Conservation (phyloP, 2,888 invertebrate species). For the Myopa tessellatipennis region DNA sequence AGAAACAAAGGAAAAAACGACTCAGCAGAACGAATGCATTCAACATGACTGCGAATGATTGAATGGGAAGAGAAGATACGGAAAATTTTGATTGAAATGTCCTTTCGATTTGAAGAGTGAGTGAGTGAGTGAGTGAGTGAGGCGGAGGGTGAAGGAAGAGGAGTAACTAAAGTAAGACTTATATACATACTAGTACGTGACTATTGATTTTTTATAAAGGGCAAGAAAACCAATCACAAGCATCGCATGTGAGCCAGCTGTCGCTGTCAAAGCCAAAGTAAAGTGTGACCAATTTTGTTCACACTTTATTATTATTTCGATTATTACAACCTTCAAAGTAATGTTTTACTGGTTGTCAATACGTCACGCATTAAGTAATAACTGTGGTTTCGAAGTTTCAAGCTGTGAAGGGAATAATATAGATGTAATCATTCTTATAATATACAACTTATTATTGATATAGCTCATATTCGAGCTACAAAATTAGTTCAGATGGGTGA, state of each 20-base stretch:
- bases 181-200: background rate
- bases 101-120: background rate
- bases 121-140: background rate
- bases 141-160: background rate
- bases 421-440: too few relatives aligned
- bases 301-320: background rate
- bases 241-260: conserved; percentile 4
- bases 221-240: background rate
- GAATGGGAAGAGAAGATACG: background rate
- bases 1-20: background rate
- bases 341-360: background rate
- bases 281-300: conserved; percentile 15
- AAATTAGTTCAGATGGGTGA: too few relatives aligned
- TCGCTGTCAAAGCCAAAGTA: background rate
- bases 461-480: too few relatives aligned
- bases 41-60: conserved; percentile 13
- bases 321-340: background rate
- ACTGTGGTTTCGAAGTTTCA: too few relatives aligned
- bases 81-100: background rate
- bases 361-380: background rate
- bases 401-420: too few relatives aligned
- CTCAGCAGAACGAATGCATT: conserved; percentile 36
- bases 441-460: too few relatives aligned
- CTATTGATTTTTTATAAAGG: background rate
- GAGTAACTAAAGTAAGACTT: background rate